phyloP scores from a whole-genome alignment of 2,113 vertebrate genomes.

The Anhinga rufa region DNA sequence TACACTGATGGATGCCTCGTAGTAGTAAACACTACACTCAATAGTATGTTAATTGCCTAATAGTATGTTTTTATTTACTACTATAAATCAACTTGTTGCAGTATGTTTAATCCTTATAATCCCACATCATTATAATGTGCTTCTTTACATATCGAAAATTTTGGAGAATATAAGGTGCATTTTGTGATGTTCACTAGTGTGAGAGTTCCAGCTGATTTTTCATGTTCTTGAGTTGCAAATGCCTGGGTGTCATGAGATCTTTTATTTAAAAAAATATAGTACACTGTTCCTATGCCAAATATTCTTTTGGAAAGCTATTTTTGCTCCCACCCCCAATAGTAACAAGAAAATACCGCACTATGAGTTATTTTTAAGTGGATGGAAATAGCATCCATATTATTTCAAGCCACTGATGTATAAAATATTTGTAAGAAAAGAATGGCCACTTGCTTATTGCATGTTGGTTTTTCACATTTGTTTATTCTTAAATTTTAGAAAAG shows the following conservation, averaged over 20 bases:
- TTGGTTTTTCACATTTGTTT: slow-evolving; percentile 51
- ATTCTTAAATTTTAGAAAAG: slow-evolving; percentile 31
- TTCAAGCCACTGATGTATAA: slow-evolving; percentile 67
- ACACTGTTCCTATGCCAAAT: slow-evolving; percentile 63
- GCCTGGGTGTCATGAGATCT: slow-evolving; percentile 56
- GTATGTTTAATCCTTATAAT: neutral
- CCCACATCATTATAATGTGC: neutral
- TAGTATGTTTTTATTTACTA: neutral
- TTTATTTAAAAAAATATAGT: slow-evolving; percentile 57
- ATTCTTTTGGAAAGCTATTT: slow-evolving; percentile 69
- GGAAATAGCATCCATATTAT: slow-evolving; percentile 73
- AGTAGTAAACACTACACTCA: neutral
- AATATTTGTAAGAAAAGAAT: slow-evolving; percentile 62
- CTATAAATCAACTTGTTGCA: slow-evolving; percentile 5
- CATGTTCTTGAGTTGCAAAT: slow-evolving; percentile 17
- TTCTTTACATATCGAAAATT: neutral
- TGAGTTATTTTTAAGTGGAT: slow-evolving; percentile 73
- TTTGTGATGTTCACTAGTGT: neutral
- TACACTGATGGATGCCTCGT: neutral
- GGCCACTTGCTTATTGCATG: slow-evolving; percentile 66
- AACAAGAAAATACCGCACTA: slow-evolving; percentile 73
- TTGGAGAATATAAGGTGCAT: neutral
- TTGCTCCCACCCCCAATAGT: slow-evolving; percentile 60
- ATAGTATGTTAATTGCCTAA: neutral
- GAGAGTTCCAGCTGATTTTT: neutral